Conservation (phyloP, 2,797 vertebrate genomes). For the Tiaroga cobitis region DNA sequence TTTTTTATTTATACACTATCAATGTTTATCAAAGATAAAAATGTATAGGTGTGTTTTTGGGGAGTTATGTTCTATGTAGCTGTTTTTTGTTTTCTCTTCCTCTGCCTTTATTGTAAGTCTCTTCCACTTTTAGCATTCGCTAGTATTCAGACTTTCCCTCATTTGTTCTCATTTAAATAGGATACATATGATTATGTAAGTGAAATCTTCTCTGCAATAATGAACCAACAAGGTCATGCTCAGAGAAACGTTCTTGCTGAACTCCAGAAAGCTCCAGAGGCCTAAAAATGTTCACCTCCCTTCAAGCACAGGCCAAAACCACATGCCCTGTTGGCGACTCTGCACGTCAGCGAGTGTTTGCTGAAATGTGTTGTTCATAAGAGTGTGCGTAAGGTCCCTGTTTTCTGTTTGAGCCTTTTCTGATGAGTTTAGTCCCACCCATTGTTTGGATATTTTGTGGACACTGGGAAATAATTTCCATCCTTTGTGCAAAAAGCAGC, state of each 20-base stretch:
- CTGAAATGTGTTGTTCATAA: constrained; percentile 39
- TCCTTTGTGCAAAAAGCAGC: neutral
- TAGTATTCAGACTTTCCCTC: constrained; percentile 1
- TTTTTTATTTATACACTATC: constrained; percentile 67
- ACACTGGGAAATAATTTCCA: neutral
- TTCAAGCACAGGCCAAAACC: constrained; percentile 65
- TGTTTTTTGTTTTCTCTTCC: constrained; percentile 31
- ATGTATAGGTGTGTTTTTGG: constrained; percentile 68
- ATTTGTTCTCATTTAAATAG: constrained; percentile 22
- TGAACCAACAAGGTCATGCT: neutral
- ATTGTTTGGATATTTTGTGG: neutral
- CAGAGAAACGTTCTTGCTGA: constrained; percentile 7
- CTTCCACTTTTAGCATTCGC: constrained; percentile 47
- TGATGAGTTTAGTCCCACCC: neutral
- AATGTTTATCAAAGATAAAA: constrained; percentile 68
- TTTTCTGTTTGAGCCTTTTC: constrained; percentile 16
- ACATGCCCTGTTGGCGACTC: constrained; percentile 9
- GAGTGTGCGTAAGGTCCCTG: neutral
- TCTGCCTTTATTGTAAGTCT: constrained; percentile 29
- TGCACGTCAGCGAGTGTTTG: constrained; percentile 22
- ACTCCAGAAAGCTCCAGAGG: constrained; percentile 37
- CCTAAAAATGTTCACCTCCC: constrained; percentile 57
- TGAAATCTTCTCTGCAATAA: constrained; percentile 4
- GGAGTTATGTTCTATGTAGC: constrained; percentile 62
- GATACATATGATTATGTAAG: constrained; percentile 33